Evolutionary conservation across 35 echinoderm and acorn worm species (phyloP).

Genomic region (Ptychodera flava): DNA sequence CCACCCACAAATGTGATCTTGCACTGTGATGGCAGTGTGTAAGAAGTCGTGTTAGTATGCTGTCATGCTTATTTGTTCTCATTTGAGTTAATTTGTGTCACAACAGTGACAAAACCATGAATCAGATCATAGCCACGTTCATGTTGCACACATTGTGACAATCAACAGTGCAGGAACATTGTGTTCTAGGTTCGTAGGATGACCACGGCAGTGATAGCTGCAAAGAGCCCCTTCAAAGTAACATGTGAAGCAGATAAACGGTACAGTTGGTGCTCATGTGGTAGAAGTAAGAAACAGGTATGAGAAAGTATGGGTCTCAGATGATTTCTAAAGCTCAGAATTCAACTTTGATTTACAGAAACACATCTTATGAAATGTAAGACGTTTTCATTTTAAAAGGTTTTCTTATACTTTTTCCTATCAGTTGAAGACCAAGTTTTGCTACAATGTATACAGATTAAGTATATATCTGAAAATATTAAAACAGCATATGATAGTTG

Average conservation of each 20-base stretch:
- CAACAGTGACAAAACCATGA: too few relatives aligned
- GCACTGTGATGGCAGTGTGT: too few relatives aligned
- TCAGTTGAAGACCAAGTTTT: neutral
- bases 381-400: neutral
- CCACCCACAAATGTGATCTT: too few relatives aligned
- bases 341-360: neutral
- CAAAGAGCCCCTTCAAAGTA: neutral
- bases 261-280: conserved; percentile 91
- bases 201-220: neutral
- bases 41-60: too few relatives aligned
- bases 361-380: neutral
- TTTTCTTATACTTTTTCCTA: neutral
- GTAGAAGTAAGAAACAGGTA: conserved; percentile 97
- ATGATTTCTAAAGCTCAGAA: neutral
- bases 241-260: conserved; percentile 61
- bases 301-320: neutral
- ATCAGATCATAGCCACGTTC: too few relatives aligned
- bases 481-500: neutral
- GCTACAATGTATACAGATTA: neutral
- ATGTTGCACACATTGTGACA: too few relatives aligned
- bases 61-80: too few relatives aligned
- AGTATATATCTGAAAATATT: neutral
- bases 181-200: neutral
- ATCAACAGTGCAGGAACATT: too few relatives aligned
- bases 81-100: too few relatives aligned